Conservation (phyloP, 1,140 invertebrate species). For the Eubasilissa regina region DNA sequence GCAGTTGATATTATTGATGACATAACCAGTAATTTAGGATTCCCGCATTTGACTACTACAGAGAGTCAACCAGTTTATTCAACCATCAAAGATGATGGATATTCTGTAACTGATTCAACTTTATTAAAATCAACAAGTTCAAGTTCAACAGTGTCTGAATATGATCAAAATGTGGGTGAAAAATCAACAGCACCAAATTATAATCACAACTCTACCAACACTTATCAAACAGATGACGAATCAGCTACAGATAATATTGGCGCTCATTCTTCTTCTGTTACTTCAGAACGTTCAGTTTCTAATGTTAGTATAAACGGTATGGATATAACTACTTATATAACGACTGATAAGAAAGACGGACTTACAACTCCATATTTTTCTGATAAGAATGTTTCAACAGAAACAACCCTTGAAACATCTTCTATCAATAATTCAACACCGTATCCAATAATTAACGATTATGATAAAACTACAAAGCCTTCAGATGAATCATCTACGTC, state of each 20-base stretch:
- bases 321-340: constrained; percentile 13
- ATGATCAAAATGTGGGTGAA: too few species aligned
- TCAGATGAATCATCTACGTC: constrained; percentile 9
- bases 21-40: constrained; percentile 13
- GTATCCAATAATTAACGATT: not conserved
- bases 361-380: constrained; percentile 6
- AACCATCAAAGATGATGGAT: not conserved
- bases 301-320: constrained; percentile 13
- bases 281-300: constrained; percentile 23
- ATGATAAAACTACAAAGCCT: not conserved
- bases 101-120: not conserved
- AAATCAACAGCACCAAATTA: not conserved
- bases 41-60: not conserved
- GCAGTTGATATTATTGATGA: constrained; percentile 18
- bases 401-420: not conserved
- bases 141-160: too few species aligned
- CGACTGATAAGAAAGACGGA: not conserved
- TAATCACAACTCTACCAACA: not conserved
- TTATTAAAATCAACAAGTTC: not conserved
- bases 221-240: not conserved
- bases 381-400: not conserved
- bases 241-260: constrained; percentile 26
- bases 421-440: not conserved
- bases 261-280: constrained; percentile 37
- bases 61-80: not conserved